These are phyloP conservation scores for Picus viridis DNA, from an alignment of 2,797 vertebrate species.

Conservation along the genomic window DNA sequence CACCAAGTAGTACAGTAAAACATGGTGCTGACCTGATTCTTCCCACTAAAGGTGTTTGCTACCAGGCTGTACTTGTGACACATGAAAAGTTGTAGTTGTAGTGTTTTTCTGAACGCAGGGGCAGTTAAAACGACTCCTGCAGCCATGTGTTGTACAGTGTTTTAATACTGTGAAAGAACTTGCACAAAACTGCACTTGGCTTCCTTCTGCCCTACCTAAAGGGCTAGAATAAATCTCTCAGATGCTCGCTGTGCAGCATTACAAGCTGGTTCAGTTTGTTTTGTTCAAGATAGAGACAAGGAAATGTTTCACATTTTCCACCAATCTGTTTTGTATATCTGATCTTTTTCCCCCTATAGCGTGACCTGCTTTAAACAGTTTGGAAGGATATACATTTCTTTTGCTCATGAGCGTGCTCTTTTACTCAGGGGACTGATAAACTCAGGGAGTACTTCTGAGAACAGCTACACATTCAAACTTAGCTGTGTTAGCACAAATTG, in stretches of 20 bases:
- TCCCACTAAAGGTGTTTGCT: neutral
- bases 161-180: conserved; percentile 3
- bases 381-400: conserved; percentile 43
- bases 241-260: conserved; percentile 13
- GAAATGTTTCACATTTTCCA: conserved; percentile 70
- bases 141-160: neutral
- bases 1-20: neutral
- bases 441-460: conserved; percentile 23
- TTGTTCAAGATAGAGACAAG: conserved; percentile 45
- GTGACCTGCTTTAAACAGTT: conserved; percentile 36
- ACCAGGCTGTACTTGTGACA: neutral
- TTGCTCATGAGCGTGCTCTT: neutral
- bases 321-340: conserved; percentile 57
- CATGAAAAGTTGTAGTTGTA: neutral
- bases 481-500: neutral
- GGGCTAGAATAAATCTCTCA: conserved; percentile 46
- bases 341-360: conserved; percentile 28
- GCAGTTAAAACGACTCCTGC: neutral
- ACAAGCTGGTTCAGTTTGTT: conserved; percentile 40
- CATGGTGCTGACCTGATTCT: neutral
- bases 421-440: conserved; percentile 62
- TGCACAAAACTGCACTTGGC: conserved; percentile 19
- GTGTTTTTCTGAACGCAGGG: conserved; percentile 28
- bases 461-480: neutral
- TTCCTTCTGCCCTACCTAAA: conserved; percentile 36